phyloP scores from a whole-genome alignment of 2,113 vertebrate species.

The Dendropsophus ebraccatus region DNA sequence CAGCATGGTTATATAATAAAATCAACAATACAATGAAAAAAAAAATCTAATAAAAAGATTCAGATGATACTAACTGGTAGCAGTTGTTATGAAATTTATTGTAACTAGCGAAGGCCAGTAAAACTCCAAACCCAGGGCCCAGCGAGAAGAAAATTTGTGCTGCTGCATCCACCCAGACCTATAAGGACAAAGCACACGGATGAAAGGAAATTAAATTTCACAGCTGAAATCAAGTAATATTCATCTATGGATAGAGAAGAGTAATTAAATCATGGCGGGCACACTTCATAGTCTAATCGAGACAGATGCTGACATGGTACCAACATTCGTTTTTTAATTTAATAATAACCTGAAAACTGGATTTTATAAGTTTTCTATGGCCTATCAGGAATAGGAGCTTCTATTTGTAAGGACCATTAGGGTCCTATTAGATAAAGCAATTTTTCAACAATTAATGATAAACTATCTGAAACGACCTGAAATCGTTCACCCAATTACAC shows the following conservation, averaged over 20 bases:
- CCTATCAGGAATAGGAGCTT: no score
- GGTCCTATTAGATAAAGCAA: no score
- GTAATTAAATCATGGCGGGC: background rate
- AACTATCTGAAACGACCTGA: no score
- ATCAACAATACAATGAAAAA: background rate
- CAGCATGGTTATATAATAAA: background rate
- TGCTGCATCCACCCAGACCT: constrained; percentile 98
- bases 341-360: background rate
- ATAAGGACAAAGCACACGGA: constrained; percentile 60
- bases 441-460: no score
- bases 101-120: constrained; percentile 96
- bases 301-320: background rate
- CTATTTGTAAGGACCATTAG: no score
- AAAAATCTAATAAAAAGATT: constrained; percentile 11
- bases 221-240: background rate
- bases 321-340: background rate
- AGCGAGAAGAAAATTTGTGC: constrained; percentile 99
- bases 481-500: no score
- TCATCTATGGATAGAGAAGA: background rate
- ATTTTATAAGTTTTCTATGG: background rate
- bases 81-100: constrained; percentile 99
- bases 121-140: constrained; percentile 94
- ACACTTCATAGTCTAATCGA: background rate
- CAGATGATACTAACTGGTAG: constrained; percentile 86
- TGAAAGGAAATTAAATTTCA: background rate